A percentile compares a stretch with the other conserved stretches of the same genome.
phyloP scores from a whole-genome alignment of 2,888 invertebrate species.

The Pollenia griseotomentosa region DNA sequence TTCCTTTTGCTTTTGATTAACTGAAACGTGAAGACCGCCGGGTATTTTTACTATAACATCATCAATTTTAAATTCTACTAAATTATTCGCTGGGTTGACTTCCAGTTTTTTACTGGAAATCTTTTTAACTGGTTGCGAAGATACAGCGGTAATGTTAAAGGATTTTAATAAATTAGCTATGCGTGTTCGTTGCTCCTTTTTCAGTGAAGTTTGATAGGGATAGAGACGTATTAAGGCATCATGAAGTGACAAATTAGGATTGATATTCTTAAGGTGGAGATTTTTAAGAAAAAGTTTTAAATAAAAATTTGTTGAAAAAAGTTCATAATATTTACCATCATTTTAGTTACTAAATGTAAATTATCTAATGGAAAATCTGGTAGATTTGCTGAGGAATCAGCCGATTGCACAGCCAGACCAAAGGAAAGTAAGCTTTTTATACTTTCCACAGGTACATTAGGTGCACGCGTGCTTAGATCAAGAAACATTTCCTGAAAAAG shows the following conservation, averaged over 20 bases:
- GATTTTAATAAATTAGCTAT: slow-evolving; percentile 89
- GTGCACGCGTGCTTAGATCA: slow-evolving; percentile 85
- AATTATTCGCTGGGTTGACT: slow-evolving; percentile 29
- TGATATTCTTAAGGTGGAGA: slow-evolving; percentile 87
- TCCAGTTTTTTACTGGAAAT: slow-evolving; percentile 68
- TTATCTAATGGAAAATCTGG: slow-evolving; percentile 97
- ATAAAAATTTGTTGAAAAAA: not conserved
- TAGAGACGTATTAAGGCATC: slow-evolving; percentile 91
- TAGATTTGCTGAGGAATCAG: slow-evolving; percentile 88
- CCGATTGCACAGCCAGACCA: slow-evolving; percentile 91
- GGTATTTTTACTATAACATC: slow-evolving; percentile 85
- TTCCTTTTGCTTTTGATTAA: slow-evolving; percentile 78
- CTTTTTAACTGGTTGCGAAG: slow-evolving; percentile 74
- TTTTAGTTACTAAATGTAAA: slow-evolving; percentile 86
- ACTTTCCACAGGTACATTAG: slow-evolving; percentile 85
- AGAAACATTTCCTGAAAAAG: slow-evolving; percentile 86
- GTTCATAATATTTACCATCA: slow-evolving; percentile 78
- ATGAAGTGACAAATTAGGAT: slow-evolving; percentile 88
- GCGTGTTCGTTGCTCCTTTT: slow-evolving; percentile 90
- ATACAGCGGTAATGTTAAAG: slow-evolving; percentile 84
- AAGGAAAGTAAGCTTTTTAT: slow-evolving; percentile 87
- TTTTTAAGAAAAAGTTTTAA: not conserved
- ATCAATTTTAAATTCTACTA: slow-evolving; percentile 78
- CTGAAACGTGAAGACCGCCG: slow-evolving; percentile 78
- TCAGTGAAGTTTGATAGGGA: slow-evolving; percentile 92